Conservation (phyloP, 1,140 invertebrate species). For the Drosophila simulans region DNA sequence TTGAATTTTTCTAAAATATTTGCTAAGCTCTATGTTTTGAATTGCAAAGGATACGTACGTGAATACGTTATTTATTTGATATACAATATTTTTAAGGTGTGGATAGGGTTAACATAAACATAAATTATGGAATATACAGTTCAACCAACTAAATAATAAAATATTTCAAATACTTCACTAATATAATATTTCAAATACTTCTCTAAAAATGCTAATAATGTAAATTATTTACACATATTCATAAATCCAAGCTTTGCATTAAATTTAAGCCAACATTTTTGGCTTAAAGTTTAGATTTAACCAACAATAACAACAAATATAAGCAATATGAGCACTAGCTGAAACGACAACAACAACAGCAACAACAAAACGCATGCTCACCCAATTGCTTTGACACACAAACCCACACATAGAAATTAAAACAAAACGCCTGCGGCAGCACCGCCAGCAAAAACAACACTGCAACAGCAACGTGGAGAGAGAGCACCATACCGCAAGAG, state of each 20-base stretch:
- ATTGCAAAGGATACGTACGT: too few species aligned
- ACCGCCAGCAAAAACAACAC: conserved; percentile 16
- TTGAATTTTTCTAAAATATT: too few species aligned
- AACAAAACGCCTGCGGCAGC: conserved; percentile 71
- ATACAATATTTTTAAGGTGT: too few species aligned
- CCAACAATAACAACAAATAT: neutral
- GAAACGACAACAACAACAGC: conserved; percentile 2
- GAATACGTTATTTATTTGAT: too few species aligned
- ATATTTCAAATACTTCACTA: neutral
- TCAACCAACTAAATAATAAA: neutral
- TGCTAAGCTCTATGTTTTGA: too few species aligned
- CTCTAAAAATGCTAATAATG: neutral
- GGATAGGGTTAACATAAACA: too few species aligned
- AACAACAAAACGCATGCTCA: conserved; percentile 50
- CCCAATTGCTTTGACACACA: conserved; percentile 80
- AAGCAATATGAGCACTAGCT: neutral
- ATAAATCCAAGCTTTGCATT: neutral
- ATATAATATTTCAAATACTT: neutral
- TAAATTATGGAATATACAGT: too few species aligned
- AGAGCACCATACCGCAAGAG: neutral
- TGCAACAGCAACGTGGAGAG: conserved; percentile 4
- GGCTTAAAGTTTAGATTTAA: neutral
- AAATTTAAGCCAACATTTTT: neutral
- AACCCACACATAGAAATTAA: conserved; percentile 78
- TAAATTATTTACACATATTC: neutral